These are phyloP conservation scores for Chloroceryle aenea DNA, from an alignment of 2,113 vertebrate genomes.

Conservation along the genomic window DNA sequence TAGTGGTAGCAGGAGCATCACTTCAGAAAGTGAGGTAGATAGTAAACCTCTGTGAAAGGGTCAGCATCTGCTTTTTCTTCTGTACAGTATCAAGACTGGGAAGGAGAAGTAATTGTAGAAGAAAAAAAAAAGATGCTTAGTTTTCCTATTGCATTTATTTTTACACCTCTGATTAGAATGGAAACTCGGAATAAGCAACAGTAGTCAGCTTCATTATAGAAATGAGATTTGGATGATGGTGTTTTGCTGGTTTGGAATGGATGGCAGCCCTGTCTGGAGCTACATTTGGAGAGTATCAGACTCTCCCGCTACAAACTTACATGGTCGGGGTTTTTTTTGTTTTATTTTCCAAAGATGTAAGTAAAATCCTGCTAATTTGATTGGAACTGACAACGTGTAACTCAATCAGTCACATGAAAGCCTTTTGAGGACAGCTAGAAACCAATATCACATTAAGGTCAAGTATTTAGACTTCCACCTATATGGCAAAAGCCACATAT, in stretches of 20 bases:
- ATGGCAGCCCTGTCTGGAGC: background rate
- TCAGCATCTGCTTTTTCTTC: background rate
- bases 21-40: background rate
- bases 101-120: background rate
- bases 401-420: background rate
- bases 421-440: conserved; percentile 2
- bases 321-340: background rate
- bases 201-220: background rate
- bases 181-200: no score
- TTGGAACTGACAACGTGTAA: background rate
- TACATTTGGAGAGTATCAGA: background rate
- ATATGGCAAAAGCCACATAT: background rate
- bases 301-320: background rate
- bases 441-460: background rate
- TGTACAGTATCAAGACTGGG: background rate
- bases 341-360: background rate
- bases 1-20: background rate
- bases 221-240: fast-evolving
- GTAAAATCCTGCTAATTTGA: background rate
- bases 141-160: background rate
- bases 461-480: background rate
- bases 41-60: background rate
- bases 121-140: background rate
- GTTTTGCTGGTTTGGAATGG: background rate
- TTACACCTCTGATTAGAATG: background rate